These are phyloP conservation scores for Gryllus bimaculatus DNA, from an alignment of 1,140 invertebrate genomes.

Conservation along the genomic window DNA sequence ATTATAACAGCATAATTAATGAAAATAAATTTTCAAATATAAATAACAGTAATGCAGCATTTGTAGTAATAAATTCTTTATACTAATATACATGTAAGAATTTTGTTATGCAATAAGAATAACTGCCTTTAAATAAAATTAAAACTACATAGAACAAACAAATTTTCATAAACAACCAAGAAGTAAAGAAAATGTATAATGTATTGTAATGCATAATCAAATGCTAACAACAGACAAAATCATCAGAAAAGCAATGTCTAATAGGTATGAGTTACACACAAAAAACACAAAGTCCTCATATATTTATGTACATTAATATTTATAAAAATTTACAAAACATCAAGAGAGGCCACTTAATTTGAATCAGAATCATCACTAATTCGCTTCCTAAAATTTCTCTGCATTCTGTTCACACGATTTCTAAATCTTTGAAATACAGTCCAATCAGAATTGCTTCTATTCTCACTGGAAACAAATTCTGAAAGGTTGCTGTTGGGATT, in stretches of 20 bases:
- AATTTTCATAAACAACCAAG: too few relatives aligned
- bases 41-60: too few relatives aligned
- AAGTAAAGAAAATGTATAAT: background rate
- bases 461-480: background rate
- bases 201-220: background rate
- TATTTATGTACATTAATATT: background rate
- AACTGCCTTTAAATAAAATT: too few relatives aligned
- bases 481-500: background rate
- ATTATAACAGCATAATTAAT: too few relatives aligned
- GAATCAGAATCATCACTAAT: constrained; percentile 21
- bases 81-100: too few relatives aligned
- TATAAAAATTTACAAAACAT: background rate
- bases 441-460: constrained; percentile 8
- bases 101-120: too few relatives aligned
- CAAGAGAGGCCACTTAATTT: constrained; percentile 11
- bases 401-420: constrained; percentile 12
- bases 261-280: background rate
- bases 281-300: background rate
- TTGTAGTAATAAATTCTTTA: too few relatives aligned
- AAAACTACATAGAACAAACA: too few relatives aligned
- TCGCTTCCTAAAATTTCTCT: constrained; percentile 19
- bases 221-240: background rate
- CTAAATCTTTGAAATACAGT: constrained; percentile 16
- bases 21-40: too few relatives aligned
- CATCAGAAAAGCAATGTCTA: background rate